Evolutionary conservation across 2,797 vertebrate species (phyloP), one percentile per base, ranked within the genome.

Genomic region (Hypotaenidia okinawae): DNA sequence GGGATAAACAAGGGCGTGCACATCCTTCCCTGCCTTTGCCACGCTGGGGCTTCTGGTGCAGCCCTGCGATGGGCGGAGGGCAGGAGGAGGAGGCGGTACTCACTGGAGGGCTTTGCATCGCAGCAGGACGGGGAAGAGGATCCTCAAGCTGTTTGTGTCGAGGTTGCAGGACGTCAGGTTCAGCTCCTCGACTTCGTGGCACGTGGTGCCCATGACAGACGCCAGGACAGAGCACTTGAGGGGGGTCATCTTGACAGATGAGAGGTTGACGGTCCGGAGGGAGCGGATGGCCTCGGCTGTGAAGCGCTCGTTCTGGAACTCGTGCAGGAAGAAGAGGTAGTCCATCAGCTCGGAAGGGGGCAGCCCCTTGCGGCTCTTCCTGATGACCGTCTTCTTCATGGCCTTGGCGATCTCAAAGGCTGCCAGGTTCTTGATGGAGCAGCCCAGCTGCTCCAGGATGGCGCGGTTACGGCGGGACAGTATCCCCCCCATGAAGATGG

Each of bases 401-500:
- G 98, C 98, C 24, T 91, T 97, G 58, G 99, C 99, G 1, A 99
- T 99, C 98, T 99, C 99, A 27, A 98, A 96, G 93, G 99, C 99
- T 0, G 99, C 98, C 81, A 98, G 95, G 97, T 99, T 99, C 97
- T 99, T 98, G 96, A 99, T 99, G 92, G 97, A 98, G 96, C 99
- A 99, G 79, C 99, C 99, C 5, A 99, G 98, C 87, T 99, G 98
- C 75, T 99, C 98, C 75, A 99, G 98, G 84, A 99, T 95, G 9
- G 98, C 97, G 1, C 99, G 98, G 97, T 99, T 99, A 3, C 98
- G 98, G 67, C 98, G 99, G 32, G 99, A 99, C 68, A 99, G 97
- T 81, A 99, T 98, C 21, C 99, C 99, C 0, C 98, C 99, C 98
- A 99, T 99, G 96, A 99, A 99, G 93, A 99, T 99, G 32, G 99